Evolutionary conservation across 2,888 invertebrate species (phyloP).

Genomic region (Spilarctia lutea): DNA sequence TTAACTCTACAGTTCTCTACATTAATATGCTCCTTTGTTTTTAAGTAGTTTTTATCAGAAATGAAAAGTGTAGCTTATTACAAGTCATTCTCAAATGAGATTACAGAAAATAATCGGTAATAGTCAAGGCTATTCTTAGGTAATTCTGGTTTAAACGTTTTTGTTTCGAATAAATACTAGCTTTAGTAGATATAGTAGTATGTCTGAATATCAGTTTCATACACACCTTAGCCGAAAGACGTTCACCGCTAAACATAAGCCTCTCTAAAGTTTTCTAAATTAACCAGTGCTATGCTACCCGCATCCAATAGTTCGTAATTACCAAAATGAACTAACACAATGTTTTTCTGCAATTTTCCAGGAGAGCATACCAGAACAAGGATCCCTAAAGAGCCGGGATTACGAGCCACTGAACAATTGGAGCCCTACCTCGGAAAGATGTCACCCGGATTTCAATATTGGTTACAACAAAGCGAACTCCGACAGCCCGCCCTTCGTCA

Average conservation of each 20-base stretch:
- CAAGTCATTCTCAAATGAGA: neutral
- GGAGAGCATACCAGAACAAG: conserved; percentile 72
- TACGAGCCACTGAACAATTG: conserved; percentile 77
- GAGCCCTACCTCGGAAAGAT: conserved; percentile 74
- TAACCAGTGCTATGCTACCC: no score
- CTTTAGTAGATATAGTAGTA: no score
- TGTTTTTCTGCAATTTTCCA: conserved; percentile 49
- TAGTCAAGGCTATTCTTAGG: neutral
- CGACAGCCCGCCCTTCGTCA: conserved; percentile 71
- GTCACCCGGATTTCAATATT: conserved; percentile 69
- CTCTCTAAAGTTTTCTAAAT: no score
- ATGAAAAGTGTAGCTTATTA: neutral
- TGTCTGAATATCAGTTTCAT: no score
- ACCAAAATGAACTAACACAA: neutral
- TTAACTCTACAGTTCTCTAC: no score
- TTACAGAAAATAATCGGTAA: neutral
- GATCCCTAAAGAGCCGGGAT: conserved; percentile 80
- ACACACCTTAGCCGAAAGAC: no score
- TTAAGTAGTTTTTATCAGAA: no score
- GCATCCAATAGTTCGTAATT: neutral
- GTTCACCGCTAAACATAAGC: no score
- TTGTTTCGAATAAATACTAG: neutral
- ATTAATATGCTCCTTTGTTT: no score
- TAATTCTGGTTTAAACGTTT: neutral
- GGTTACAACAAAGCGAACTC: conserved; percentile 72